Base-by-base conservation (phyloP, 1,140 invertebrate species). In the Pachyrhynchus sulphureomaculatus region DNA sequence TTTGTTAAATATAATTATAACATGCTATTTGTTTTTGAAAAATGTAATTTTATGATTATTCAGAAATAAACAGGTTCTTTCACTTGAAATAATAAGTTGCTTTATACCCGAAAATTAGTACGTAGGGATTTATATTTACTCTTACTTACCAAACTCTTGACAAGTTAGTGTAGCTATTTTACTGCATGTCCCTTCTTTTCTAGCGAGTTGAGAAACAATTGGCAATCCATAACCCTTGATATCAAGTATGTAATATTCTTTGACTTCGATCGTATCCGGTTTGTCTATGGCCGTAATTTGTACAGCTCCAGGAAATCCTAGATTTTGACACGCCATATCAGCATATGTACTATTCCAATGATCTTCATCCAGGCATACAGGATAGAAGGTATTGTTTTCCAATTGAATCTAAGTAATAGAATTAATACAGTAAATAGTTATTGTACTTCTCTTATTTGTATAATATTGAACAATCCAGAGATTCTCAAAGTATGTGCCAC, bases 91-190 rank as follows among this genome's bases (percentile, higher is more conserved):
- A n/a, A n/a, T n/a, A n/a, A n/a, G n/a, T n/a, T n/a, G n/a, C n/a
- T n/a, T n/a, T n/a, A n/a, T n/a, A n/a, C n/a, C n/a, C n/a, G n/a
- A n/a, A n/a, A n/a, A n/a, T n/a, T n/a, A n/a, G n/a, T n/a, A n/a
- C n/a, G n/a, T n/a, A n/a, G n/a, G n/a, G n/a, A n/a, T n/a, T n/a
- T n/a, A n/a, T n/a, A n/a, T n/a, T n/a, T n/a, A n/a, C n/a, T n/a
- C n/a, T n/a, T n/a, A 75, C 75, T 78, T 71, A 80, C 79, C 69
- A 60, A 82, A 84, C 65, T 84, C 80, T 68, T 84, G 79, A 71
- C 84, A 86, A 8, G 79, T 76, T 0, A 85, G 64, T 47, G 82
- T 78, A 0, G 84, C 77, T 29, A 81, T 71, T 54, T 77, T 75
- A 26, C 75, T 72, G 17, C 83, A 84, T 20, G 63, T 62, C 12